Conservation (phyloP, 1,140 invertebrate species). For the Saccostrea echinata region DNA sequence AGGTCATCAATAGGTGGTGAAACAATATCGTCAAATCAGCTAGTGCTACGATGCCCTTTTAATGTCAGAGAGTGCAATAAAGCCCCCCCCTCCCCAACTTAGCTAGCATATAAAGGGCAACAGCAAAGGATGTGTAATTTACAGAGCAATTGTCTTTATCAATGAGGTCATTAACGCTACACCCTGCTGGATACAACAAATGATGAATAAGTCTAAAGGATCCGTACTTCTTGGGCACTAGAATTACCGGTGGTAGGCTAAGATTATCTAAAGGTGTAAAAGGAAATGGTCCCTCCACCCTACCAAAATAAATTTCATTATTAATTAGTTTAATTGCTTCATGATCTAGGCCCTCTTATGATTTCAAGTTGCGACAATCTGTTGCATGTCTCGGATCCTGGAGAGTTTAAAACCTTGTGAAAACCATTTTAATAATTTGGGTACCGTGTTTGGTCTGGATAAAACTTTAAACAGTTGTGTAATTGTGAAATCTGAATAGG, state of each 20-base stretch:
- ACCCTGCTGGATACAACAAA: not conserved
- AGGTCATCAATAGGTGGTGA: no score
- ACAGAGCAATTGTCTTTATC: no score
- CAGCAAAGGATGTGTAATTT: not conserved
- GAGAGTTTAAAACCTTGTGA: not conserved
- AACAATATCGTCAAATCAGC: no score
- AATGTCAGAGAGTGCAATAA: no score
- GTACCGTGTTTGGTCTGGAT: not conserved
- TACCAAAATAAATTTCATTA: not conserved
- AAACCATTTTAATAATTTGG: not conserved
- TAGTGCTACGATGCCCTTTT: conserved; percentile 45
- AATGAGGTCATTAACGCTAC: no score
- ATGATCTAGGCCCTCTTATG: not conserved
- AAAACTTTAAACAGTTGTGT: not conserved
- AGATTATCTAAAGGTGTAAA: not conserved
- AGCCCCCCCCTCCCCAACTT: no score
- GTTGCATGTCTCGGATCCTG: not conserved
- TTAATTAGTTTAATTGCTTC: not conserved
- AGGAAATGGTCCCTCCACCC: not conserved
- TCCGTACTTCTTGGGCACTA: not conserved
- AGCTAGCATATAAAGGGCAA: not conserved
- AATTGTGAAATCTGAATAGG: not conserved
- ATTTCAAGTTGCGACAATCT: not conserved
- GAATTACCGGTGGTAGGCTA: not conserved
- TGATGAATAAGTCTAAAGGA: not conserved